Base-by-base conservation (phyloP, 2,113 vertebrate genomes). In the Tachysurus fulvidraco region DNA sequence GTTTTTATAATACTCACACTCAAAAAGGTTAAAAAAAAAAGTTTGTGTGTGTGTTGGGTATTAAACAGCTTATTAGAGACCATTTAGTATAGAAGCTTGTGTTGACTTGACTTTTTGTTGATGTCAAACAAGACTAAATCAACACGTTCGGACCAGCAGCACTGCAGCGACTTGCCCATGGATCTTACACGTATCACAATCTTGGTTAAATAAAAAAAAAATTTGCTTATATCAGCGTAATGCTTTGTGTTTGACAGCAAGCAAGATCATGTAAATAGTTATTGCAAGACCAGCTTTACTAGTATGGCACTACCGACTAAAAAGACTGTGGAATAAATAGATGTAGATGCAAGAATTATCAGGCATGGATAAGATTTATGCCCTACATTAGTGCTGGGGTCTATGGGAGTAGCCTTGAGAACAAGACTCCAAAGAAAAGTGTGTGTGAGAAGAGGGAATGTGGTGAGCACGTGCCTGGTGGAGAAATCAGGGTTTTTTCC, bases 51-150 rank as follows among this genome's bases (percentile, higher is more conserved):
- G 13, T 36, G 36, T 36, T 36, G 36, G n/a, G 28, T 23, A 74
- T 74, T 4, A n/a, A 52, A 5, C 74, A 25, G 79, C 57, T 28
- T 7, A 7, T 52, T 7, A 11, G 44, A 82, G 41, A 9, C 80
- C 57, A 60, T 65, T 82, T 82, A 30, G 46, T 54, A n/a, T 46
- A 2, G 25, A 13, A 57, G 83, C 83, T 57, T 83, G 82, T 73
- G 41, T 55, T 73, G 82, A 83, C 82, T 71, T 73, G 65, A 83
- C 50, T 71, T 50, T 77, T 67, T 74, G 4, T 83, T 76, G 44
- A 46, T 10, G 19, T 71, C 55, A 36, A 19, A 23, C 12, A 84
- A 28, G 11, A 10, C 14, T 41, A 41, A 54, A 59, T 25, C 41
- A 52, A 76, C 79, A 83, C 57, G 67, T 83, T 59, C 12, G 25